These are phyloP conservation scores for Enhydra lutris DNA, from an alignment of 2,113 vertebrate species.

Conservation along the genomic window DNA sequence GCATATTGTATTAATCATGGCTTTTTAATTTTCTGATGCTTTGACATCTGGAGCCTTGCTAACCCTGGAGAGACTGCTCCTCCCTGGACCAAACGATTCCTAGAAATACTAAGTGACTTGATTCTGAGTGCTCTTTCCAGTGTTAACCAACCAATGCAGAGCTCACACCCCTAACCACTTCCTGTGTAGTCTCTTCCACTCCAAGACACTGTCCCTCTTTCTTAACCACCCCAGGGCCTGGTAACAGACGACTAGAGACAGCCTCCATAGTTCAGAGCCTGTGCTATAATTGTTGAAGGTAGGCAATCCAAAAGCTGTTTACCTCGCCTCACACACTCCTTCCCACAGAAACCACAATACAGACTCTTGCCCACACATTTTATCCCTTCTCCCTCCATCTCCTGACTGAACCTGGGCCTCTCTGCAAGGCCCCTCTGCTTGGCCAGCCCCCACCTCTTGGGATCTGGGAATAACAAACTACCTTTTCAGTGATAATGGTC, in stretches of 20 bases:
- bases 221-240: not conserved
- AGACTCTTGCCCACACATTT: fast-evolving
- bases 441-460: not conserved
- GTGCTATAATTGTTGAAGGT: not conserved
- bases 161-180: fast-evolving
- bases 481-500: not conserved
- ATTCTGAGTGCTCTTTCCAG: not conserved
- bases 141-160: not conserved
- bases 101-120: not conserved
- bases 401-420: not conserved
- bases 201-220: not conserved
- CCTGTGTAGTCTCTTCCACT: not conserved
- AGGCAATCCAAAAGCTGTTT: not conserved
- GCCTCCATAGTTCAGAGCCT: not conserved
- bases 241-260: fast-evolving
- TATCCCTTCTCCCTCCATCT: not conserved
- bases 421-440: fast-evolving
- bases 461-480: no score
- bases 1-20: not conserved
- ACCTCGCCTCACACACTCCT: not conserved
- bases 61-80: not conserved
- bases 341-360: not conserved
- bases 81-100: not conserved
- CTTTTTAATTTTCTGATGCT: not conserved
- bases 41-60: not conserved